Conservation (phyloP, 2,888 invertebrate genomes). For the Sthenelais limicola region DNA sequence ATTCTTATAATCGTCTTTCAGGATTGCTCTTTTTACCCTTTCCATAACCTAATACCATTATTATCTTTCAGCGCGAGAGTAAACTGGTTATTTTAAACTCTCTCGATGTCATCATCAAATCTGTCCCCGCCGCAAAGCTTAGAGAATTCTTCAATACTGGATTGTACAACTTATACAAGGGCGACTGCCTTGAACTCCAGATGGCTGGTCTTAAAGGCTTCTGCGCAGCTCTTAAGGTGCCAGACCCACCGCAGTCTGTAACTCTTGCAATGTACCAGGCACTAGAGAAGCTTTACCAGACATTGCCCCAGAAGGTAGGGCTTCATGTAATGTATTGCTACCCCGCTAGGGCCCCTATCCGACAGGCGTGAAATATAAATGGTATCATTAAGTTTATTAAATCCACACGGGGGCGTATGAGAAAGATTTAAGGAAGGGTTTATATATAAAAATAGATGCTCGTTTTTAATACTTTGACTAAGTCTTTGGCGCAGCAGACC, state of each 20-base stretch:
- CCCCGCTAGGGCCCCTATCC: too few relatives aligned
- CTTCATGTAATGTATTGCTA: too few relatives aligned
- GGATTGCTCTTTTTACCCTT: background rate
- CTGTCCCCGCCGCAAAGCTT: constrained; percentile 28
- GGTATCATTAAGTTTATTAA: too few relatives aligned
- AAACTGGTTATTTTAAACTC: constrained; percentile 18
- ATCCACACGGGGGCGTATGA: too few relatives aligned
- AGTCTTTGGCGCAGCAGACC: too few relatives aligned
- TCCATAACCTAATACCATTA: too few relatives aligned
- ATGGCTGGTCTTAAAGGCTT: constrained; percentile 55
- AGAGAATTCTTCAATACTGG: constrained; percentile 30
- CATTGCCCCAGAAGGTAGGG: constrained; percentile 17
- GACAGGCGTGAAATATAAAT: too few relatives aligned
- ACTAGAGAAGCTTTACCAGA: constrained; percentile 52
- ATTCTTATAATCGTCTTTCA: background rate
- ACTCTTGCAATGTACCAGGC: constrained; percentile 55
- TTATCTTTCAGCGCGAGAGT: background rate
- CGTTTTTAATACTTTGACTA: too few relatives aligned
- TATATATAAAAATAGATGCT: too few relatives aligned
- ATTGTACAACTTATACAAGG: background rate
- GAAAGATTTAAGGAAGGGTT: too few relatives aligned
- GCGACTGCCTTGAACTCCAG: background rate
- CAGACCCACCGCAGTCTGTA: constrained; percentile 63
- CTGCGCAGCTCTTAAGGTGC: constrained; percentile 57
- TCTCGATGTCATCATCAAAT: constrained; percentile 35